phyloP scores from a whole-genome alignment of 2,797 vertebrate species.

The Sebastes minor region DNA sequence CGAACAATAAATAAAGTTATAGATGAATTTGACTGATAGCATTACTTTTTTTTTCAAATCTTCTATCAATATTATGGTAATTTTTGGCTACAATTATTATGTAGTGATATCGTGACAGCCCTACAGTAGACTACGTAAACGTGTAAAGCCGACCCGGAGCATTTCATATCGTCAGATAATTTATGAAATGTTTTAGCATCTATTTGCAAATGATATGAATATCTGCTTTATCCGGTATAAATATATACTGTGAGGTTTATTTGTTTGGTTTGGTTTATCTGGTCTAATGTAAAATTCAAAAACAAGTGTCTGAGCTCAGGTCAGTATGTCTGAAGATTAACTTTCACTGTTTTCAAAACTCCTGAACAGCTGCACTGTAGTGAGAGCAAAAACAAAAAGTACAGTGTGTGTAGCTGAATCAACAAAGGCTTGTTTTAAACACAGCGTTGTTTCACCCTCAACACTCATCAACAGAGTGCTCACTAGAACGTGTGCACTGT shows the following conservation, averaged over 20 bases:
- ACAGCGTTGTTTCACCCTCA: slow-evolving; percentile 25
- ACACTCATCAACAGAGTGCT: slow-evolving; percentile 46
- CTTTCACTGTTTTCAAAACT: slow-evolving; percentile 5
- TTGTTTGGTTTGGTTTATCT: background rate
- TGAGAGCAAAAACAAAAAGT: background rate
- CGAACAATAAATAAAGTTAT: background rate
- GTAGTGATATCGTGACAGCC: background rate
- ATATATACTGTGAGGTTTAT: background rate
- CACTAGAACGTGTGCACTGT: slow-evolving; percentile 44
- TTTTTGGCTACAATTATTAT: background rate
- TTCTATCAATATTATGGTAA: background rate
- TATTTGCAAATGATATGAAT: background rate
- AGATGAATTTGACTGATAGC: background rate
- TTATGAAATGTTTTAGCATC: background rate
- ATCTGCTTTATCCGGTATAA: background rate
- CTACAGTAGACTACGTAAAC: background rate
- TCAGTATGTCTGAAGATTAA: background rate
- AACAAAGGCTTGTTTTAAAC: slow-evolving; percentile 41
- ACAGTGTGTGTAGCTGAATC: slow-evolving; percentile 1
- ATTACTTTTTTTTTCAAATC: background rate
- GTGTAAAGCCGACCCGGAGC: background rate
- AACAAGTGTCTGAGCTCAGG: background rate
- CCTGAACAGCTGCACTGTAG: background rate
- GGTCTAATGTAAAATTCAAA: background rate
- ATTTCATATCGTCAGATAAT: background rate